Evolutionary conservation across 1,140 invertebrate genomes (phyloP), one percentile per base, ranked within the genome.

Genomic region (Sinonovacula constricta): DNA sequence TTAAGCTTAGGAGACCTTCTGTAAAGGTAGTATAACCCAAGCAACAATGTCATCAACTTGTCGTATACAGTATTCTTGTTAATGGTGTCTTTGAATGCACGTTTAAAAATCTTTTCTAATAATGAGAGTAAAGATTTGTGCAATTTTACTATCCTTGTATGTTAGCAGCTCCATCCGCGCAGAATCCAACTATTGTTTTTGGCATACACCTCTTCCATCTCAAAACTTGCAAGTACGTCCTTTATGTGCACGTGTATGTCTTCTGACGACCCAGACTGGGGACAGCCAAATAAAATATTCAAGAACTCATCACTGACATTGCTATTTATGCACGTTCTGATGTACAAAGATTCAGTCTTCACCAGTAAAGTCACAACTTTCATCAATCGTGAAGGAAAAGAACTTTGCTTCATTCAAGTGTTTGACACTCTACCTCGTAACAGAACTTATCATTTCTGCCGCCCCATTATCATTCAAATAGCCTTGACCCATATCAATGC

Each of bases 111-210:
- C 33, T 70, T 51, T 22, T n/a, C 68, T 4, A 70, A 33, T 4
- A 63, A 63, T 63, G 12, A 12, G 14, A 63, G 30, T 22, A 26
- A 63, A 26, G n/a, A 28, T 24, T 63, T 63, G 31, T 28, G 14
- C 26, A 28, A 57, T 57, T 57, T 28, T 65, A 59, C 4, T 2
- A 59, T 62, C 70, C 70, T 72, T 72, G 70, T 57, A 72, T 72
- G 34, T 72, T 69, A 30, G 49, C 36, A 31, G 66, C 66, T 72
- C 70, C 70, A 72, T 72, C 70, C 33, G 70, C 28, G 39, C 70
- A 72, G 34, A 62, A 72, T 4, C 39, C 70, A 28, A 62, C 70
- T 34, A 62, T n/a, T 45, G n/a, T 60, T 72, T 14, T 18, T 51
- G 7, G 34, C 28, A 15, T 39, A 28, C 22, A 30, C 54, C 15